Conservation (phyloP, 2,113 vertebrate species). For the Sinocyclocheilus anophthalmus region DNA sequence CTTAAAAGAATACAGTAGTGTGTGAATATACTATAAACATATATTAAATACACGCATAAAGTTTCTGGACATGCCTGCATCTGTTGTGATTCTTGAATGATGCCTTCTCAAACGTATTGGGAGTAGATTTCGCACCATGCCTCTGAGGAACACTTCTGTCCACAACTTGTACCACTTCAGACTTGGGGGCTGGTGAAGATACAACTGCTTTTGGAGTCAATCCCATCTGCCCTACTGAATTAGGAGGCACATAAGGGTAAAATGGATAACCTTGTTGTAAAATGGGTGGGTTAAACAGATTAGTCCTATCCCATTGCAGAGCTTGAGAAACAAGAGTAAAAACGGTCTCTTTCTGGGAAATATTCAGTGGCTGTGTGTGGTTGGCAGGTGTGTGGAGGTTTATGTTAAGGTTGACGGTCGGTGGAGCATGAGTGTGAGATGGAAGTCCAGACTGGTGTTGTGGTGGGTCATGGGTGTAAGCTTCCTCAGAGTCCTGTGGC, state of each 20-base stretch:
- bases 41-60: not conserved
- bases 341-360: conserved; percentile 44
- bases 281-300: conserved; percentile 35
- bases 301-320: conserved; percentile 17
- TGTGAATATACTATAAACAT: not conserved
- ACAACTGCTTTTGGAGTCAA: conserved; percentile 9
- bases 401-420: conserved; percentile 52
- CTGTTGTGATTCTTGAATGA: conserved; percentile 10
- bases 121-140: not conserved
- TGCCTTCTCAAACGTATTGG: conserved; percentile 23
- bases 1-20: not conserved
- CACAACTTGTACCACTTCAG: not conserved
- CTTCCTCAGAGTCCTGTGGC: conserved; percentile 32
- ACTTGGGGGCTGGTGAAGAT: not conserved
- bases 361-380: conserved; percentile 41
- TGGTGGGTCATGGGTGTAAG: conserved; percentile 17
- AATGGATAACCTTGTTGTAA: conserved; percentile 15
- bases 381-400: conserved; percentile 45
- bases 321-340: conserved; percentile 36
- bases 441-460: not conserved
- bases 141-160: not conserved
- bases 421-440: not conserved
- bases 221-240: not conserved
- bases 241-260: not conserved
- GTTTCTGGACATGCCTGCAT: conserved; percentile 34